Percentiles rank a stretch among this genome's conserved stretches.
These are phyloP conservation scores for Amia ocellicauda DNA, from an alignment of 2,113 vertebrate genomes.

Conservation along the genomic window DNA sequence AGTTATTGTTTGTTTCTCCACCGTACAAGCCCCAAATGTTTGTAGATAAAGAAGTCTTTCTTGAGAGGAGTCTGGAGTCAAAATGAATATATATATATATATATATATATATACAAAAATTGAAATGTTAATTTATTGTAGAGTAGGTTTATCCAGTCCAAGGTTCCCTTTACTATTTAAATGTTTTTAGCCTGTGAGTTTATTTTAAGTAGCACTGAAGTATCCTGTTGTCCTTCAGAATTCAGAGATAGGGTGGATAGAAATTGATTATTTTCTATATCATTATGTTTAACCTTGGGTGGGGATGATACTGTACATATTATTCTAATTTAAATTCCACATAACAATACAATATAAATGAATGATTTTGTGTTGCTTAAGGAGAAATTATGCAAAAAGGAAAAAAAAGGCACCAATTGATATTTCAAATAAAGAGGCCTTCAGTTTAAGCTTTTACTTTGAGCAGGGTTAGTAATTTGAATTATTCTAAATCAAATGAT, in stretches of 20 bases:
- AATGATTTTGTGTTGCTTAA: constrained; percentile 41
- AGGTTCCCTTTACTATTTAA: too few species aligned
- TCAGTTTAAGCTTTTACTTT: constrained; percentile 32
- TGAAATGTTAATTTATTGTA: too few species aligned
- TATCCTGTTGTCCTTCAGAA: constrained; percentile 11
- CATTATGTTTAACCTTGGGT: constrained; percentile 15
- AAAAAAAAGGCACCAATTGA: constrained; percentile 33
- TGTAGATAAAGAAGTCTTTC: too few species aligned
- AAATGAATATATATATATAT: too few species aligned
- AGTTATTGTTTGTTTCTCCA: constrained; percentile 30
- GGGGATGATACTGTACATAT: constrained; percentile 35
- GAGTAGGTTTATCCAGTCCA: too few species aligned
- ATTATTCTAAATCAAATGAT: constrained; percentile 38
- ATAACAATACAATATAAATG: constrained; percentile 36
- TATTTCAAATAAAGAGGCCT: constrained; percentile 39
- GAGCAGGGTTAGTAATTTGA: constrained; percentile 40
- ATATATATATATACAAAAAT: too few species aligned
- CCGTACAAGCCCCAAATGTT: neutral
- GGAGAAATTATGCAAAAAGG: constrained; percentile 25
- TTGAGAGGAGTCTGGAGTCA: too few species aligned
- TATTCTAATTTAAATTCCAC: constrained; percentile 38
- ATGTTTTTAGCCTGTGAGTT: constrained; percentile 19
- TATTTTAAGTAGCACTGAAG: constrained; percentile 19
- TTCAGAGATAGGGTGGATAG: constrained; percentile 21
- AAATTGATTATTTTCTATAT: constrained; percentile 22